Evolutionary conservation across 53 echinoderm and acorn worm genomes (phyloP).

Genomic region (Echinometra lucunter): DNA sequence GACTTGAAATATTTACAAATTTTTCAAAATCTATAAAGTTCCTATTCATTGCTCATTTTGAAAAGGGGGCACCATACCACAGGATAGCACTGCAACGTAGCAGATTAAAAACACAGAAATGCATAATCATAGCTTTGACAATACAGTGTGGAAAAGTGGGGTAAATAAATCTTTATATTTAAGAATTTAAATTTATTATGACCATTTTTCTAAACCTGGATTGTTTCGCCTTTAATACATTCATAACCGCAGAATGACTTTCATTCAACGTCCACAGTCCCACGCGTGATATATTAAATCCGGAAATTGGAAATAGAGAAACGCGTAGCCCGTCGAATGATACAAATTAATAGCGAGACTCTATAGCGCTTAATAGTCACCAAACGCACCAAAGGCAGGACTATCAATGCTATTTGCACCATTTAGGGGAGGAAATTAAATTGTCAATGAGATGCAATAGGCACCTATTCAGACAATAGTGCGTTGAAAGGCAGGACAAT

Average conservation of each 20-base stretch:
- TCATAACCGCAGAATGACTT: background rate
- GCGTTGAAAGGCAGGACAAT: conserved; percentile 18
- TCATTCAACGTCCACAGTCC: background rate
- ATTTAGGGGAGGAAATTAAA: conserved; percentile 53
- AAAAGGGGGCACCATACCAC: no score
- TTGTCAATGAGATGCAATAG: conserved; percentile 48
- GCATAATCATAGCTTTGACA: background rate
- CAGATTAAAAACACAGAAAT: background rate
- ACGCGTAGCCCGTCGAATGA: conserved; percentile 9
- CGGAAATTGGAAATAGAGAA: conserved; percentile 59
- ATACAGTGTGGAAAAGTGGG: background rate
- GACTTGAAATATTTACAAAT: no score
- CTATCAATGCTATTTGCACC: conserved; percentile 24
- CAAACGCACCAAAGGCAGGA: background rate
- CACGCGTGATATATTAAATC: conserved; percentile 36
- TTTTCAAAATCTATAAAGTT: no score
- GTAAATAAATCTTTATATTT: background rate
- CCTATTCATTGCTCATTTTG: no score
- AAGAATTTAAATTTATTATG: background rate
- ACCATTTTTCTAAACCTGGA: background rate
- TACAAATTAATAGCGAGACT: conserved; percentile 52
- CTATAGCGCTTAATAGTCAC: conserved; percentile 20
- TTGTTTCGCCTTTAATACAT: background rate
- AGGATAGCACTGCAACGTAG: no score
- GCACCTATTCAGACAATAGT: conserved; percentile 32